Evolutionary conservation across 2,797 vertebrate species (phyloP).

Genomic region (Leptodactylus fallax): DNA sequence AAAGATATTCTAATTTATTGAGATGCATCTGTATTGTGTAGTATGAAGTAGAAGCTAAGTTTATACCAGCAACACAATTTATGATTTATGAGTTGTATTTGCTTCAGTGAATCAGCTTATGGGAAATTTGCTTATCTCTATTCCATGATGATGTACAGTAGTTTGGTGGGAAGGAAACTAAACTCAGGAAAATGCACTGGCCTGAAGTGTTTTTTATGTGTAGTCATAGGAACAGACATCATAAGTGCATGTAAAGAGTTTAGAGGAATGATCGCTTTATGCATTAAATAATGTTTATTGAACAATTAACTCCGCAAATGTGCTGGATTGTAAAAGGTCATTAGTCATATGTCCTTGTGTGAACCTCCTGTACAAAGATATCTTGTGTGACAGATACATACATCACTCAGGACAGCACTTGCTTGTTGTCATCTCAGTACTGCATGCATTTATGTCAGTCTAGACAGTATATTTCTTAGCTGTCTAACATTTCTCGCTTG

Average conservation of each 20-base stretch:
- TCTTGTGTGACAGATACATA: constrained; percentile 45
- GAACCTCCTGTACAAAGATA: constrained; percentile 45
- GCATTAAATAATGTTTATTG: constrained; percentile 52
- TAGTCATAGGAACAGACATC: constrained; percentile 44
- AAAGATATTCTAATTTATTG: no score
- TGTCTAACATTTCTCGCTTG: constrained; percentile 46
- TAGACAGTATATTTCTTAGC: constrained; percentile 58
- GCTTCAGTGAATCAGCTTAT: neutral
- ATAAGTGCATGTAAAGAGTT: constrained; percentile 13
- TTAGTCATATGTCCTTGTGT: constrained; percentile 56
- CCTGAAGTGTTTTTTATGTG: constrained; percentile 20
- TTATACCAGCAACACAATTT: neutral
- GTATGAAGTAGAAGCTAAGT: neutral
- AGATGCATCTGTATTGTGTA: no score
- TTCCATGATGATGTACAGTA: neutral
- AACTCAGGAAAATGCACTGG: constrained; percentile 7
- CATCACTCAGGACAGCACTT: constrained; percentile 54
- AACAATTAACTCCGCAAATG: constrained; percentile 57
- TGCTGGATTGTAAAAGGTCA: constrained; percentile 34
- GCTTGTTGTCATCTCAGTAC: constrained; percentile 31
- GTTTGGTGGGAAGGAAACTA: neutral
- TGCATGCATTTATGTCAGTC: constrained; percentile 49
- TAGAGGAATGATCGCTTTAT: constrained; percentile 52
- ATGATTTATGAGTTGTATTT: neutral
- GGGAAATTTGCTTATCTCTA: constrained; percentile 17